phyloP scores from a whole-genome alignment of 2,113 vertebrate species.

The Paracanthobrama guichenoti region DNA sequence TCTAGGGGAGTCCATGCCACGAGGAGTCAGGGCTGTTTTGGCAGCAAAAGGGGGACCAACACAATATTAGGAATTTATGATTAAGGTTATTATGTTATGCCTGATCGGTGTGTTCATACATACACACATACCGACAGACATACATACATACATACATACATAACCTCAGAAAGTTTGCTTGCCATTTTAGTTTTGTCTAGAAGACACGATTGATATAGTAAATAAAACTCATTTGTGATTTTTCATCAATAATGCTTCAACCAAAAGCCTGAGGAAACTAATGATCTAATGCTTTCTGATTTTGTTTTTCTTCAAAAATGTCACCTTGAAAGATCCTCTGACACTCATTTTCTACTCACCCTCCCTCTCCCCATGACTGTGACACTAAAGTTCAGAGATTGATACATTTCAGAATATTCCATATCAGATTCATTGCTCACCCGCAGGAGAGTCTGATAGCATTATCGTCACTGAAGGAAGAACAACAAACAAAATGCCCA shows the following conservation, averaged over 20 bases:
- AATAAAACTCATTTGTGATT: neutral
- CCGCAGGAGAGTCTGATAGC: neutral
- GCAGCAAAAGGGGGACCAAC: too few relatives aligned
- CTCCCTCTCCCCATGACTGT: neutral
- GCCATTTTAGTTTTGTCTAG: neutral
- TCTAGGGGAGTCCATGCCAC: too few relatives aligned
- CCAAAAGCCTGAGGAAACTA: neutral
- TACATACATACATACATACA: too few relatives aligned
- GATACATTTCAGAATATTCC: constrained; percentile 22
- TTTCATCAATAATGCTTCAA: neutral
- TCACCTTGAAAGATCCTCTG: constrained; percentile 12
- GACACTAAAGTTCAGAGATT: constrained; percentile 27
- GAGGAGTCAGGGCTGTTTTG: too few relatives aligned
- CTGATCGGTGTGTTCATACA: too few relatives aligned
- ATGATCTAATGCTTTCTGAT: constrained; percentile 24
- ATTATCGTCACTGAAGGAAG: neutral
- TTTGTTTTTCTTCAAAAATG: constrained; percentile 8
- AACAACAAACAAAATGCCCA: neutral
- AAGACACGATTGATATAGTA: neutral
- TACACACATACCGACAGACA: too few relatives aligned
- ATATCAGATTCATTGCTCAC: constrained; percentile 15
- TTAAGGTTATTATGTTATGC: too few relatives aligned
- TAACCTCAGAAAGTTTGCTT: neutral
- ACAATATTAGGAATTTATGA: too few relatives aligned
- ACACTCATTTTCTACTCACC: neutral